These are phyloP conservation scores for Trachelipus rathkii DNA, from an alignment of 1,140 invertebrate genomes.

Conservation along the genomic window DNA sequence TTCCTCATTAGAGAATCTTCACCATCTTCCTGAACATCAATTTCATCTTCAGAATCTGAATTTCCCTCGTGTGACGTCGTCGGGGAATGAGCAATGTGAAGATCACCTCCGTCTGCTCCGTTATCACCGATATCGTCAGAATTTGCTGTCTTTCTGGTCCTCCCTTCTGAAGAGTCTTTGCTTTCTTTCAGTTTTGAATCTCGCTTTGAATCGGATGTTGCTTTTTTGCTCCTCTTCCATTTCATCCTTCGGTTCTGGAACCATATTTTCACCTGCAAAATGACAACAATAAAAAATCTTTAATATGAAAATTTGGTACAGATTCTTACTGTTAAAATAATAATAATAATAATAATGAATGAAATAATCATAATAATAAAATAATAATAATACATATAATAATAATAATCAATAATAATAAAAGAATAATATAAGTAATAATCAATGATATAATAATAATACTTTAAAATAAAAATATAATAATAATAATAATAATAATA, in stretches of 20 bases:
- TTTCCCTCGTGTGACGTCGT: neutral
- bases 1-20: neutral
- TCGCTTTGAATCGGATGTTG: neutral
- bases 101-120: neutral
- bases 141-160: neutral
- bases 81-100: neutral
- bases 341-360: no score
- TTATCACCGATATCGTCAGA: neutral
- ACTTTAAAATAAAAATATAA: no score
- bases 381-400: no score
- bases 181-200: neutral
- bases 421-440: no score
- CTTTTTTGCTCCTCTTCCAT: conserved; percentile 89
- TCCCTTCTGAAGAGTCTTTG: neutral
- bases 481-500: no score
- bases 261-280: conserved; percentile 85
- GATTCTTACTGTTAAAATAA: no score
- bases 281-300: neutral
- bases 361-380: neutral
- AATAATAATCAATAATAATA: no score
- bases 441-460: no score
- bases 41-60: neutral
- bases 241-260: conserved; percentile 94
- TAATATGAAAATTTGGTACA: neutral
- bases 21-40: neutral